phyloP scores from a whole-genome alignment of 2,113 vertebrate genomes.

The Leucopsar rothschildi region DNA sequence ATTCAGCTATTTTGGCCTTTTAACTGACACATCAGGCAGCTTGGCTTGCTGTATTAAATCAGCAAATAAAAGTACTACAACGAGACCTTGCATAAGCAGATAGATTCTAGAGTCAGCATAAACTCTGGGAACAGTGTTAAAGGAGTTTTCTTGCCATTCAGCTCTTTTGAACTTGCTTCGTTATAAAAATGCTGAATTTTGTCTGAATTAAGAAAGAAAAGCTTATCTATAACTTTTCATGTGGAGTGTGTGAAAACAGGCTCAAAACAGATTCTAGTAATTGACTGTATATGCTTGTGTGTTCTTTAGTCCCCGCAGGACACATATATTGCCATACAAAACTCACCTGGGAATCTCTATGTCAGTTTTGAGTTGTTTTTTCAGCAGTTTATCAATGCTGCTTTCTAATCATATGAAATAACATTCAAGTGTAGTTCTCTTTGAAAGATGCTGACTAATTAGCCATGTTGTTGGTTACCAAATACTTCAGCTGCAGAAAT shows the following conservation, averaged over 20 bases:
- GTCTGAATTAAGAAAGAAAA: background rate
- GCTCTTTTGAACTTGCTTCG: background rate
- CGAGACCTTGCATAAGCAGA: background rate
- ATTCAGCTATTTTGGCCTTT: background rate
- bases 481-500: background rate
- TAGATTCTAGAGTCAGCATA: background rate
- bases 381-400: background rate
- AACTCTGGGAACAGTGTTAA: background rate
- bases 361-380: background rate
- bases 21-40: background rate
- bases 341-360: background rate
- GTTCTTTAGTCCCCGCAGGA: background rate
- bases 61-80: background rate
- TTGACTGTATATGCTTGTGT: background rate
- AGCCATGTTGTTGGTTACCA: background rate
- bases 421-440: background rate
- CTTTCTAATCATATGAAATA: background rate
- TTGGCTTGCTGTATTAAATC: background rate
- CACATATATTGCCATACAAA: background rate
- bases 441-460: background rate
- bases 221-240: background rate
- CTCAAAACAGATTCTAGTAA: background rate
- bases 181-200: background rate
- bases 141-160: background rate
- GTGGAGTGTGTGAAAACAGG: background rate